Percentiles rank a stretch among this genome's conserved stretches.
phyloP scores from a whole-genome alignment of 2,113 vertebrate species.

The Toxotes chatareus region DNA sequence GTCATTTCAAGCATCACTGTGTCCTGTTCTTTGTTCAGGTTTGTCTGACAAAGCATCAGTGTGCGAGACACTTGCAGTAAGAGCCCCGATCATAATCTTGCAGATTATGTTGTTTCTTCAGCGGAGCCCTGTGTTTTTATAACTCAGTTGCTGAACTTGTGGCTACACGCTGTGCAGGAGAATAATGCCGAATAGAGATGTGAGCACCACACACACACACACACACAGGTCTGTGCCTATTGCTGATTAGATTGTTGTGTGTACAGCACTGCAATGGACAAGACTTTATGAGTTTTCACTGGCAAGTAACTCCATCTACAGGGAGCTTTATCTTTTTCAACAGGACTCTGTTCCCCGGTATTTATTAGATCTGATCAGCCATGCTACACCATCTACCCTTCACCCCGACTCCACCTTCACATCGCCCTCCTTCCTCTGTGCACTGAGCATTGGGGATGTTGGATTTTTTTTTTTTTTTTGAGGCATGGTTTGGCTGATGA shows the following conservation, averaged over 20 bases:
- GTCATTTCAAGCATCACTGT: conserved; percentile 6
- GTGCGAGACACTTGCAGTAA: not conserved
- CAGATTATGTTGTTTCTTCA: conserved; percentile 17
- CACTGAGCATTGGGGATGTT: conserved; percentile 16
- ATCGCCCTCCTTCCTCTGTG: conserved; percentile 10
- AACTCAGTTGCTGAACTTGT: conserved; percentile 4
- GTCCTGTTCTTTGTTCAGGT: not conserved
- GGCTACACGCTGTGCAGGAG: not conserved
- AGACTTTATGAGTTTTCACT: conserved; percentile 55
- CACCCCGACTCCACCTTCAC: conserved; percentile 28
- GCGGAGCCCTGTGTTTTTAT: not conserved
- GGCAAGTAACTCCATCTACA: conserved; percentile 36
- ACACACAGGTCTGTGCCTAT: not conserved
- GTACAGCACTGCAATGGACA: conserved; percentile 21
- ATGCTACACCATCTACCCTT: conserved; percentile 23
- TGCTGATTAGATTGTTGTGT: conserved; percentile 38
- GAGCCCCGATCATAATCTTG: not conserved
- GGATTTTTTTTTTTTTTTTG: conserved; percentile 39
- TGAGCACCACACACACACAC: conserved; percentile 2
- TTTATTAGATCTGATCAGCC: conserved; percentile 65
- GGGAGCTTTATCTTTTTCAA: conserved; percentile 40
- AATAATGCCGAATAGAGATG: conserved; percentile 12
- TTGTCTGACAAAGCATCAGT: not conserved
- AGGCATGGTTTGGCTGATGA: conserved; percentile 76
- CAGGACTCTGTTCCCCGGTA: conserved; percentile 31